phyloP scores from a whole-genome alignment of 2,888 invertebrate species.

The Tipula confusa region DNA sequence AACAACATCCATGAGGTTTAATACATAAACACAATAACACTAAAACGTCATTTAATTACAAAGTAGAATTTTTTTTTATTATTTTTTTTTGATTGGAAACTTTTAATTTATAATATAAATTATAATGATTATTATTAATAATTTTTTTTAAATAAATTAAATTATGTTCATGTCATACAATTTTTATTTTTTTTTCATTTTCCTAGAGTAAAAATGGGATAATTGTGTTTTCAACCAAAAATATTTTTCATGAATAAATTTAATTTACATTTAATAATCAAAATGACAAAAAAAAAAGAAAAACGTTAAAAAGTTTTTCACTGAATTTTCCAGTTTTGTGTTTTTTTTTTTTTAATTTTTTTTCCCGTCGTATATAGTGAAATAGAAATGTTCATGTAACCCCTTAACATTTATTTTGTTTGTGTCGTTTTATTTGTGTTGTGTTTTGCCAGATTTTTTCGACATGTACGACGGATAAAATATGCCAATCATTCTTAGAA shows the following conservation, averaged over 20 bases:
- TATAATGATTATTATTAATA: background rate
- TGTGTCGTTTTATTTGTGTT: no score
- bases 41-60: background rate
- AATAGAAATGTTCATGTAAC: background rate
- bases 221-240: conserved; percentile 20
- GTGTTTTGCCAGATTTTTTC: no score
- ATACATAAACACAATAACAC: background rate
- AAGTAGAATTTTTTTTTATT: background rate
- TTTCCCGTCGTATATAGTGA: no score
- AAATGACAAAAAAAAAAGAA: background rate
- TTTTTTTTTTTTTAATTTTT: no score
- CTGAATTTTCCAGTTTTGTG: background rate
- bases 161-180: conserved; percentile 20
- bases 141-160: conserved; percentile 8
- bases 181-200: background rate
- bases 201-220: background rate
- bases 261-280: conserved; percentile 21
- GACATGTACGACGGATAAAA: no score
- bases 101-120: conserved; percentile 3
- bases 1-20: background rate
- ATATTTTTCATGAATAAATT: conserved; percentile 14
- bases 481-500: no score
- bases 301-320: background rate
- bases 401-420: background rate
- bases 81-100: background rate